These are phyloP conservation scores for Rhinolophus ferrumequinum DNA, from an alignment of 2,113 vertebrate species.

Conservation along the genomic window DNA sequence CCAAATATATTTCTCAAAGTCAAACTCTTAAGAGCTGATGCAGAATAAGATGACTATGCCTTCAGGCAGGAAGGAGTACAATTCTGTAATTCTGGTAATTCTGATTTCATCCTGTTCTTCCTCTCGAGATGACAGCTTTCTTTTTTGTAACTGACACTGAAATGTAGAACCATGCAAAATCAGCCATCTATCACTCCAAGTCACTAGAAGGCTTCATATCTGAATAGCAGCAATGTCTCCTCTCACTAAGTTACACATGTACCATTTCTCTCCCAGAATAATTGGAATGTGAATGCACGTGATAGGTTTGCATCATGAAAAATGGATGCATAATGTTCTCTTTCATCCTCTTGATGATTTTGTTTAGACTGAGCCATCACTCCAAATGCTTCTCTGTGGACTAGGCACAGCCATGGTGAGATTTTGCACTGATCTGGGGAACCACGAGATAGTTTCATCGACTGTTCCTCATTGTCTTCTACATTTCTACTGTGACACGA, in stretches of 20 bases:
- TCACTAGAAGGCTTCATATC: background rate
- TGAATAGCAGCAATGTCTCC: background rate
- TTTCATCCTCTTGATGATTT: background rate
- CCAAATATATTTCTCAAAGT: conserved; percentile 61
- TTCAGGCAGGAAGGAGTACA: conserved; percentile 50
- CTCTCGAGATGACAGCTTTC: conserved; percentile 58
- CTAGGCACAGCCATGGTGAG: background rate
- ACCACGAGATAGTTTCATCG: background rate
- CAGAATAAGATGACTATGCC: conserved; percentile 45
- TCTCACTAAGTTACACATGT: background rate
- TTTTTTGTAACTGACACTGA: conserved; percentile 61
- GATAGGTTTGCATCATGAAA: background rate
- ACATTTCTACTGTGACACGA: background rate
- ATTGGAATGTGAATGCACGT: background rate
- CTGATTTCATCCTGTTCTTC: conserved; percentile 63
- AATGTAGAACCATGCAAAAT: conserved; percentile 47
- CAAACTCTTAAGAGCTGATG: background rate
- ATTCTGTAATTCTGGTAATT: conserved; percentile 44
- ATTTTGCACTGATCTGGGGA: background rate
- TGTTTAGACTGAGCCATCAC: background rate
- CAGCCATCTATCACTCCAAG: conserved; percentile 30
- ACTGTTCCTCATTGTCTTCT: background rate
- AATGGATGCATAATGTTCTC: background rate
- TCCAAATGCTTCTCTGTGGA: background rate
- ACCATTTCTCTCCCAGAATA: background rate